phyloP scores from a whole-genome alignment of 1,140 invertebrate genomes.

The Hyles vespertilio region DNA sequence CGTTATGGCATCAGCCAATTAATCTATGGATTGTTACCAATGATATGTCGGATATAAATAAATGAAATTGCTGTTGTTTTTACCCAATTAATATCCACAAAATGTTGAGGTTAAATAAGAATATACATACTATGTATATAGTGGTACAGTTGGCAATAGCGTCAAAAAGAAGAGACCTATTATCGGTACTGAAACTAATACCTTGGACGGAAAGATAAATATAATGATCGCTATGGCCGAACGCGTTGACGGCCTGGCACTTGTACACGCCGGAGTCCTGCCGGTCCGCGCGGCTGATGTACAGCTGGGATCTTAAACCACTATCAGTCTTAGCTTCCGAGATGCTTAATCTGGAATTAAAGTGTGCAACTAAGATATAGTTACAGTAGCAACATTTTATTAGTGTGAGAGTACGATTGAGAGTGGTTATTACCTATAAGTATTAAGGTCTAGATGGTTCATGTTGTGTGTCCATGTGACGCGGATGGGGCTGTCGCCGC shows the following conservation, averaged over 20 bases:
- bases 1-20: too few species aligned
- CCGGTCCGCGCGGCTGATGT: constrained; percentile 81
- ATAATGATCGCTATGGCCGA: constrained; percentile 88
- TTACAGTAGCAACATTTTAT: too few species aligned
- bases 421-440: constrained; percentile 73
- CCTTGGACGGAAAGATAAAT: constrained; percentile 91
- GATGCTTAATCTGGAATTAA: constrained; percentile 76
- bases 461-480: constrained; percentile 86
- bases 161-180: too few species aligned
- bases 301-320: constrained; percentile 83
- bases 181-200: constrained; percentile 36
- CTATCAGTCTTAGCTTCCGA: constrained; percentile 84
- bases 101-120: too few species aligned
- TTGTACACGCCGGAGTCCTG: constrained; percentile 91
- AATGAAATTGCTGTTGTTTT: too few species aligned
- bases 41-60: too few species aligned
- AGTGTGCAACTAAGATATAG: background rate
- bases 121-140: too few species aligned
- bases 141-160: too few species aligned
- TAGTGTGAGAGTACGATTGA: too few species aligned
- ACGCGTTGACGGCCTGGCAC: constrained; percentile 89
- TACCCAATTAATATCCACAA: too few species aligned
- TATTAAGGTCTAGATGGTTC: constrained; percentile 81
- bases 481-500: constrained; percentile 90
- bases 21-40: too few species aligned